Evolutionary conservation across 2,113 vertebrate species (phyloP).

Genomic region (Myotis yumanensis): DNA sequence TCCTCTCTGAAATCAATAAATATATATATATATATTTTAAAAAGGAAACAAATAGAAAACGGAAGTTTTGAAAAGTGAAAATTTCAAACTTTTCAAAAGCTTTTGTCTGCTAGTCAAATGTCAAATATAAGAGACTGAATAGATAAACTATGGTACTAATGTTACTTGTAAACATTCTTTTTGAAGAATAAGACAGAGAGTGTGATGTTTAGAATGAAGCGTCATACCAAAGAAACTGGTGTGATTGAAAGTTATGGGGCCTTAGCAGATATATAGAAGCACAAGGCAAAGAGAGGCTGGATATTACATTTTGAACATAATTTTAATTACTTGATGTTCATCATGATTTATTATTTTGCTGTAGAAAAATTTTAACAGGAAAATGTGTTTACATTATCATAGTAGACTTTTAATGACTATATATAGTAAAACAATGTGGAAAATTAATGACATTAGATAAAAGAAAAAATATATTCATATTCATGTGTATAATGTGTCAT

Average conservation of each 20-base stretch:
- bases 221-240: neutral
- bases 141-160: neutral
- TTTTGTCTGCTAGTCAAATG: constrained; percentile 6
- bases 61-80: neutral
- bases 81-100: neutral
- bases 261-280: neutral
- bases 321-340: neutral
- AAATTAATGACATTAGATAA: neutral
- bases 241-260: neutral
- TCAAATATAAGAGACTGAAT: neutral
- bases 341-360: neutral
- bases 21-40: no score
- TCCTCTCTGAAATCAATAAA: no score
- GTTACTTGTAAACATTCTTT: neutral
- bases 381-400: neutral
- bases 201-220: neutral
- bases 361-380: neutral
- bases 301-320: neutral
- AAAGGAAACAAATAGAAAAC: neutral
- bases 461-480: neutral
- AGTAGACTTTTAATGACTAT: neutral
- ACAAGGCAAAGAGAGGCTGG: neutral
- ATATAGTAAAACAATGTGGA: neutral
- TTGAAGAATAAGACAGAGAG: neutral
- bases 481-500: no score